Base-by-base conservation (phyloP, 2,797 vertebrate species). In the Hydrolagus colliei region DNA sequence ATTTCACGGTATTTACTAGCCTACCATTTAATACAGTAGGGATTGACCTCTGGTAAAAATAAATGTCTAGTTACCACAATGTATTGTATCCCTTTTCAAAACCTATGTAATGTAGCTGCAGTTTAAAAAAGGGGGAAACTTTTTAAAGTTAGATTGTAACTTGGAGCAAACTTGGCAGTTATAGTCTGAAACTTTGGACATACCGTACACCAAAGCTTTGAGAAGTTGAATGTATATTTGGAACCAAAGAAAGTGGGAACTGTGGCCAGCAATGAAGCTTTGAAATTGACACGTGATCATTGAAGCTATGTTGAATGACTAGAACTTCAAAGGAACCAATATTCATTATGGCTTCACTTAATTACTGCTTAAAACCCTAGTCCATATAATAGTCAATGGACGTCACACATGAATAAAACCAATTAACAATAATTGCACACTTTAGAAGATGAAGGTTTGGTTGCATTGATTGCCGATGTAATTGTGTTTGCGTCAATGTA, bases 391-490 rank as follows among this genome's bases (percentile, higher is more conserved):
- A 82, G 32, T 35, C 65, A 82, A 79, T 16, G n/a, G 61, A 80
- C n/a, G 59, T 62, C 27, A 27, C 2, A 14, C 77, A 80, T 65
- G 59, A 9, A 41, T 67, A 68, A 4, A 82, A 82, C 67, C 65
- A 18, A 68, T 68, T 20, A 84, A 84, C 79, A 84, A 41, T 84
- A 84, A 84, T 68, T 71, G 65, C 65, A 84, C 65, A 35, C 9
- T 27, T 79, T 82, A 82, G 62, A 61, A 32, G 67, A 80, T 62
- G 35, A 80, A 80, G 63, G 78, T 22, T 67, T 62, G 67, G 65
- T 79, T 63, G 18, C n/a, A 82, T 65, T 22, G 22, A 82, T 61
- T 77, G 14, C 4, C 27, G 32, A 35, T 32, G 35, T 61, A 61
- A 77, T 22, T 63, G 12, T 27, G 3, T 74, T 35, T 75, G 22